Evolutionary conservation across 2,797 vertebrate species (phyloP), one percentile per base, ranked within the genome.

Genomic region (Falco biarmicus): DNA sequence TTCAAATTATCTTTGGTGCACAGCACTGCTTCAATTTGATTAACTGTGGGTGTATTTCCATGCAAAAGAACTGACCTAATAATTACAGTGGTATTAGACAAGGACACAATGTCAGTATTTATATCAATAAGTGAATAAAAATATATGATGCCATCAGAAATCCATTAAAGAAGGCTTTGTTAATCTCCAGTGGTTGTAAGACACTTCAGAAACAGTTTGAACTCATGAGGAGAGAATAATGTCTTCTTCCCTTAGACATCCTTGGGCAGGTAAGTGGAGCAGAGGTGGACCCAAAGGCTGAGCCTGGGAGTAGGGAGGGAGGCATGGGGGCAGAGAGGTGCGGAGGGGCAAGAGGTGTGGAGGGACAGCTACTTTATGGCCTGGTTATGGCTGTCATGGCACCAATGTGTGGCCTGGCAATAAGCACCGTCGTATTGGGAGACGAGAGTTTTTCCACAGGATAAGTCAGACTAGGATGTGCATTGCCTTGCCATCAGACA

Each of bases 361-460:
- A 78, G 51, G 39, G 14, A 14, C 22, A 69, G 29, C 10, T 37
- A 15, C 13, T 43, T n/a, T 39, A 10, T 25, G 53, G 9, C 9
- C 34, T 78, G 66, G 10, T 12, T 29, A 28, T 0, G 0, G 45
- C 11, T 84, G 2, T 10, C 39, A 18, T 6, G 26, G 13, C 19
- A 47, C 10, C 25, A 29, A 3, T 2, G 9, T 7, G 8, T 47
- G 29, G 15, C 54, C 6, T 63, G n/a, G 11, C 6, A 69, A 31
- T 7, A 19, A 79, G 9, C 28, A 50, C 8, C 2, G 1, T 0
- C 45, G 15, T 11, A 13, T 0, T 24, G 45, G 18, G 61, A 76
- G 1, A 56, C 7, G 10, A 53, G 18, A 11, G 6, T 28, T 53
- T 87, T 71, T 34, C 17, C 54, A 39, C 14, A 41, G 24, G 21